Evolutionary conservation across 2,113 vertebrate genomes (phyloP).

Genomic region (Leptodactylus fuscus): DNA sequence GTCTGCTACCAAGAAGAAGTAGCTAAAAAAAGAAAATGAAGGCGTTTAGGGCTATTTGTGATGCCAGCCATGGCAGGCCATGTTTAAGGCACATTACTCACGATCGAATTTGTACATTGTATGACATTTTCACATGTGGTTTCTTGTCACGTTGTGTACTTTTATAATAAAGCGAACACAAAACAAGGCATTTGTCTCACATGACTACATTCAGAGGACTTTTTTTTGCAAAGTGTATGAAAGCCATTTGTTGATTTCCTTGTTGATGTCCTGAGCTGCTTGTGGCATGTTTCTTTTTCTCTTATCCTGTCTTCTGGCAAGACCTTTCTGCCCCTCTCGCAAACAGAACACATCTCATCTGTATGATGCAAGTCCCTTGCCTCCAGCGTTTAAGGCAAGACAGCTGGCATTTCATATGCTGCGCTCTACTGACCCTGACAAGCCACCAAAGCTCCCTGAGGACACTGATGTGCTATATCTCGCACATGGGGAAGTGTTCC

Average conservation of each 20-base stretch:
- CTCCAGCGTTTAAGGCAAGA: constrained; percentile 54
- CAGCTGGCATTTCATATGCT: constrained; percentile 56
- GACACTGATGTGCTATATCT: constrained; percentile 41
- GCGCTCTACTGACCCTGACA: constrained; percentile 56
- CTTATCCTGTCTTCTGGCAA: constrained; percentile 52
- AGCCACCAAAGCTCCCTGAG: constrained; percentile 43
- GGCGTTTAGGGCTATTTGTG: not conserved
- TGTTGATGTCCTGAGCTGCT: constrained; percentile 40
- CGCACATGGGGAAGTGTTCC: constrained; percentile 46
- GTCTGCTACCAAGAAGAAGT: not conserved
- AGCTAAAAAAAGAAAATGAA: not conserved
- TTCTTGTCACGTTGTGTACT: not conserved
- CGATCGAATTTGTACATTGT: not conserved
- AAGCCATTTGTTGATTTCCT: constrained; percentile 27
- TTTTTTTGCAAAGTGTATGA: constrained; percentile 18
- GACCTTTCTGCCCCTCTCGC: constrained; percentile 50
- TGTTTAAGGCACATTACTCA: not conserved
- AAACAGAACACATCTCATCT: constrained; percentile 38
- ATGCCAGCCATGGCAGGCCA: not conserved
- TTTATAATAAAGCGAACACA: not conserved
- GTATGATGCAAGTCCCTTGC: constrained; percentile 54
- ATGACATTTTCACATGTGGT: not conserved
- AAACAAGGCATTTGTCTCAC: not conserved
- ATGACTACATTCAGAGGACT: constrained; percentile 13
- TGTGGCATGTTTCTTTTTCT: constrained; percentile 50